phyloP scores from a whole-genome alignment of 37 sponge, comb jelly and placozoan genomes.

The Hormiphora californensis region DNA sequence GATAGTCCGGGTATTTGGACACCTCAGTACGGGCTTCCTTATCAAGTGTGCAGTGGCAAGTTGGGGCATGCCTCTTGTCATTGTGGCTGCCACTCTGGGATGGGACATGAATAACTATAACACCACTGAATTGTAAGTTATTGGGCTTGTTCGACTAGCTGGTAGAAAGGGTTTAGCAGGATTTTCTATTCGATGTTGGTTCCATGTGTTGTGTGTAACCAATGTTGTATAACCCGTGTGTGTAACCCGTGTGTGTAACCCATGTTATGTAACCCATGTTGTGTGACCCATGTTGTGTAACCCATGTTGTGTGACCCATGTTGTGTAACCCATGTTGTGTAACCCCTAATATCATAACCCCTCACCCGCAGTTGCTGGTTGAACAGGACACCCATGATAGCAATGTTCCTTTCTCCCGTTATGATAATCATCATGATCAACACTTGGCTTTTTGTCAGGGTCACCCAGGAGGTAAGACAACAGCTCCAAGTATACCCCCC shows the following conservation, averaged over 20 bases:
- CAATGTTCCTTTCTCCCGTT: conserved; percentile 6
- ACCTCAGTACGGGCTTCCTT: conserved; percentile 29
- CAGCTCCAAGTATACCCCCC: neutral
- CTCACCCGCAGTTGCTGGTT: conserved; percentile 48
- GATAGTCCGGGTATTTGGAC: conserved; percentile 50
- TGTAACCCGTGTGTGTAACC: too few relatives aligned
- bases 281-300: too few relatives aligned
- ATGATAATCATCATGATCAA: conserved; percentile 10
- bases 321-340: too few relatives aligned
- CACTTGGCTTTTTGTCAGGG: conserved; percentile 13
- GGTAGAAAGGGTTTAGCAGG: too few relatives aligned
- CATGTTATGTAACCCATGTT: too few relatives aligned
- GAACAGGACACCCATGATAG: conserved; percentile 33
- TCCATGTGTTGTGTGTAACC: too few relatives aligned
- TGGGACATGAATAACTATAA: conserved; percentile 29
- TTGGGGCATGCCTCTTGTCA: conserved; percentile 8
- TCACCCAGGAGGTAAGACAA: conserved; percentile 28
- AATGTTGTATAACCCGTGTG: too few relatives aligned
- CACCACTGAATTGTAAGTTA: neutral
- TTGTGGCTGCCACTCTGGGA: neutral
- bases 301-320: too few relatives aligned
- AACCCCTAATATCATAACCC: too few relatives aligned
- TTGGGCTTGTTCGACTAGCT: too few relatives aligned
- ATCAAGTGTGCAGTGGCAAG: conserved; percentile 20
- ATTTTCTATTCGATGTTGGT: too few relatives aligned